A percentile compares a stretch with the other conserved stretches of the same genome.
Conservation (phyloP, 2,888 invertebrate genomes). For the Eugnorisma glareosa region DNA sequence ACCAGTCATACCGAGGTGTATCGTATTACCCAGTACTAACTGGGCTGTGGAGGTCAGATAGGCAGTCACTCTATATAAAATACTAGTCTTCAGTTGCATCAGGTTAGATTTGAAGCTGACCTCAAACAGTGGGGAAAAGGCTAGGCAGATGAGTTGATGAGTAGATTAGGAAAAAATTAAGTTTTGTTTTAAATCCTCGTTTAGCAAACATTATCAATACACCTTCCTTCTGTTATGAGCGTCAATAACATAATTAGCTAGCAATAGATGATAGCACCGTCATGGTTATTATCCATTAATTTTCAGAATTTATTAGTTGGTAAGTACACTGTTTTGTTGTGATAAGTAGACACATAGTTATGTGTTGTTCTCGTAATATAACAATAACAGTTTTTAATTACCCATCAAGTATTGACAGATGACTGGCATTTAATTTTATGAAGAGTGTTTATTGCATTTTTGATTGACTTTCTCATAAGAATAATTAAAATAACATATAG, state of each 20-base stretch:
- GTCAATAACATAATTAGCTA: neutral
- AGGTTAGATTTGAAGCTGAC: no score
- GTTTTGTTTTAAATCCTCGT: no score
- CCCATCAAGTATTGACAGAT: constrained; percentile 39
- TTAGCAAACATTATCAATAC: neutral
- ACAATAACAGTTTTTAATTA: constrained; percentile 37
- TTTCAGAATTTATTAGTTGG: neutral
- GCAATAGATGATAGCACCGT: neutral
- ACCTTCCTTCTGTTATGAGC: neutral
- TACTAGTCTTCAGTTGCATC: no score
- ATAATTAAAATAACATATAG: no score
- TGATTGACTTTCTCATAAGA: no score
- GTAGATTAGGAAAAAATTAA: no score
- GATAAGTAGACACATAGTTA: neutral
- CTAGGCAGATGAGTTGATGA: no score
- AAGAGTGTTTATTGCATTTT: constrained; percentile 20
- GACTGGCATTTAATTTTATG: constrained; percentile 49
- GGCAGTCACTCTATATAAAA: no score
- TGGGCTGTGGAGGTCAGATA: no score
- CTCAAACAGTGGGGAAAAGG: no score
- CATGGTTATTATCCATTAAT: neutral
- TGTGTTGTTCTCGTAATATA: constrained; percentile 6
- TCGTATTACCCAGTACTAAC: no score
- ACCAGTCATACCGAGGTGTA: no score
- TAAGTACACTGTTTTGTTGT: neutral